Base-by-base conservation (phyloP, 1,140 invertebrate species). In the Mercenaria mercenaria region DNA sequence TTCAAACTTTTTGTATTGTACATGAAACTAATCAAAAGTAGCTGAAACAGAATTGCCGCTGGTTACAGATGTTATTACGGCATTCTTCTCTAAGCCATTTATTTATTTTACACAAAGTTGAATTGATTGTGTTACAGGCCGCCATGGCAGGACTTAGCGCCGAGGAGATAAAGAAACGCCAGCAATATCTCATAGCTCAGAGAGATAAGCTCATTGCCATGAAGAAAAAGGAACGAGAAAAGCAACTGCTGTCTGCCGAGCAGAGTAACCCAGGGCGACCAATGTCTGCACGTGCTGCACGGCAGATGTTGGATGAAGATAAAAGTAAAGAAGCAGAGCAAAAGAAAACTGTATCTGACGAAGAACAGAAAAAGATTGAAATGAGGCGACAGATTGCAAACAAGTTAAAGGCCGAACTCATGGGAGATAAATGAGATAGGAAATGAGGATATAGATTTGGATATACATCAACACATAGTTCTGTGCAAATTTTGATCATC, bases 181-280 rank as follows among this genome's bases (percentile, higher is more conserved):
- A 98, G 93, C 97, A 98, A 92, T 99, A 99, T 95, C 96, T 99
- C 29, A 97, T 98, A 47, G 97, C 97, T 69, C 98, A 99, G 95
- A 96, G 98, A 41, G 98, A 99, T 95, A 98, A 99, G 94, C 97
- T 99, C 32, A 96, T 99, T 41, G 97, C 98, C 15, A 95, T 99
- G 93, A 99, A 99, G 95, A 98, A 98, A 94, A 97, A 98, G 95
- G 98, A 98, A 29, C 96, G 98, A 32, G 97, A 98, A 92, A 97
- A 98, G 91, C 97, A 98, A 92, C 96, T 99, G 20, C 59, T 92
- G 11, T 92, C 91, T 8, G 93, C 93, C 4, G 94, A 94, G 61
- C 91, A 93, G 52, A 80, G 82, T 47, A 89, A 93, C 64, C 93
- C 92, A 3, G 91, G 95, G 26, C 95, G 98, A 50, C 98, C 98